Base-by-base conservation (phyloP, 2,888 invertebrate genomes). In the Antheraea assamensis region DNA sequence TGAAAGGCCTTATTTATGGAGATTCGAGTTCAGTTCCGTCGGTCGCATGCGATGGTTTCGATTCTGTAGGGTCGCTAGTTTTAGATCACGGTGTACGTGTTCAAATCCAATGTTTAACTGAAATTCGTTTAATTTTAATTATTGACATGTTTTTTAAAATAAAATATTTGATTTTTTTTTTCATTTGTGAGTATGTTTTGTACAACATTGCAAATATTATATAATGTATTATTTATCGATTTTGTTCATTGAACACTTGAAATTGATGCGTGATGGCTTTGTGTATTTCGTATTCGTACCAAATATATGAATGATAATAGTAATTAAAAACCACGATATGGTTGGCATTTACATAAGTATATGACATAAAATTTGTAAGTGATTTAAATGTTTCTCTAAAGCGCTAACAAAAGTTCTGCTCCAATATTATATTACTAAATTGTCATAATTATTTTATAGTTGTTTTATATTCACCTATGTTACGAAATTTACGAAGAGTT, bases 1-100 rank as follows among this genome's bases (percentile, higher is more conserved):
- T 76, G 82, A 85, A 91, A 88, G 90, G 92, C 92, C 92, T 92
- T 93, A 92, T 92, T 91, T 91, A 85, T 84, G 81, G 81, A 79
- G 84, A 80, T 78, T 82, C 80, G 78, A 79, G 81, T 84, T 84
- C 77, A 78, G 79, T 81, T 78, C 74, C 75, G 79, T 82, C 80
- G 76, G 77, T 79, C 79, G 77, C 72, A 77, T 58, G 58, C 77
- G 78, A 74, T 79, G 76, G 79, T 75, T 79, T 79, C 78, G 75
- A 80, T 80, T 78, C 75, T 58, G 81, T 92, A 91, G 91, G 89
- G 82, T 90, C 90, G 92, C 92, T 92, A 92, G 92, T 83, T 85
- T 64, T 90, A 91, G 90, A 83, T 78, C 85, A 79, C 81, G 84
- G 86, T 78, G 75, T 77, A 77, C 75, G 82, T 85, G 85, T 80